Base-by-base conservation (phyloP, 2,888 invertebrate genomes). In the Meta bourneti region DNA sequence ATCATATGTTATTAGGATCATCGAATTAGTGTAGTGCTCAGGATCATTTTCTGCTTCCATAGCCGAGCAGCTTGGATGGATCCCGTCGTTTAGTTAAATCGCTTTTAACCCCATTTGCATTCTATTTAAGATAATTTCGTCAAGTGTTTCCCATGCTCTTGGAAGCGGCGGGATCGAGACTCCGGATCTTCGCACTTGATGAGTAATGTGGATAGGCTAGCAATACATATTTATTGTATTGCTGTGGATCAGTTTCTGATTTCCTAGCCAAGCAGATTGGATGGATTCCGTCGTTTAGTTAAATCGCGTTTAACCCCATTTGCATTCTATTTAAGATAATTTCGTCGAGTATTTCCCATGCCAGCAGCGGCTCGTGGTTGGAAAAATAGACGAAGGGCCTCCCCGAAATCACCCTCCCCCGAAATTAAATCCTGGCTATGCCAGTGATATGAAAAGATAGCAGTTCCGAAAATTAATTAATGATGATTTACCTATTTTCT, bases 1-100 rank as follows among this genome's bases (percentile, higher is more conserved):
- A 89, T 89, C 89, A 51, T 69, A 70, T 77, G 89, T 69, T 74
- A 89, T 81, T 82, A 82, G 70, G 51, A 74, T 51, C 81, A 88
- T 74, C 69, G 61, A 81, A 81, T 81, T 88, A 88, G 72, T 54
- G 74, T 80, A 54, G 7, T 71, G 61, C 79, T 71, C 34, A 13
- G 34, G n/a, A 71, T 74, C 72, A 74, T 69, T 77, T 85, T 49
- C 61, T 75, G 61, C n/a, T 82, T 49, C 71, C 71, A 49, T 71
- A 19, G 51, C 19, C 82, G 49, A 16, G 48, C 49, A 48, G n/a
- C 80, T 81, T 81, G 19, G 51, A 71, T 51, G 51, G 71, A 82
- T 82, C 52, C 20, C n/a, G 51, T 20, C 34, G 8, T 72, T 83
- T 83, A 34, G 71, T 9, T 9, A 52, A 49, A 16, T 19, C 49